These are phyloP conservation scores for Cirrhinus mrigala DNA, from an alignment of 2,797 vertebrate genomes.

Conservation along the genomic window DNA sequence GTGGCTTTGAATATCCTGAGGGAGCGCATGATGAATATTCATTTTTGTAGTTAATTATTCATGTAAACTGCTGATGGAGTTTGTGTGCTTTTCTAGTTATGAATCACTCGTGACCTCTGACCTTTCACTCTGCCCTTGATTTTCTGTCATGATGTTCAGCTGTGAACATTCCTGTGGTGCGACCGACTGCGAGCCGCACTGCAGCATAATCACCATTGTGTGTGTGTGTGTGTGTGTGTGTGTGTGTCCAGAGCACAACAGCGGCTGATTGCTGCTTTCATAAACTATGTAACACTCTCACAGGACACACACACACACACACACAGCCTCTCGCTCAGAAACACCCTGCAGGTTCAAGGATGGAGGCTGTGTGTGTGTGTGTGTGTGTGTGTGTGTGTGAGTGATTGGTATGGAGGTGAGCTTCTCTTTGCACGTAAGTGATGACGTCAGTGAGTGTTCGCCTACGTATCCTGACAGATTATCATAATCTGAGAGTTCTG, in stretches of 20 bases:
- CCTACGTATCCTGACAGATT: constrained; percentile 9
- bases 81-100: not conserved
- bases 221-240: not conserved
- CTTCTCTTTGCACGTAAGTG: constrained; percentile 17
- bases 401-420: constrained; percentile 39
- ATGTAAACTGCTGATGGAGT: not conserved
- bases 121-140: not conserved
- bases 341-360: constrained; percentile 33
- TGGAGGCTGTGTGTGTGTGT: not conserved
- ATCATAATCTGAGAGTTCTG: constrained; percentile 14
- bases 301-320: constrained; percentile 1
- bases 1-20: not conserved
- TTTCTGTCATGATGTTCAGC: not conserved
- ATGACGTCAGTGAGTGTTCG: constrained; percentile 6
- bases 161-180: not conserved
- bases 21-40: not conserved
- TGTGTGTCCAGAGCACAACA: constrained; percentile 3
- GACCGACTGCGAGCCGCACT: not conserved
- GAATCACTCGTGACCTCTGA: not conserved
- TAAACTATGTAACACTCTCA: constrained; percentile 8
- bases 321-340: not conserved
- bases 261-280: not conserved
- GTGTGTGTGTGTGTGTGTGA: constrained; percentile 4
- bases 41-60: not conserved
- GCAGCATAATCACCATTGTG: not conserved